Evolutionary conservation across 2,113 vertebrate genomes (phyloP), one percentile per base, ranked within the genome.

Genomic region (Malurus melanocephalus): DNA sequence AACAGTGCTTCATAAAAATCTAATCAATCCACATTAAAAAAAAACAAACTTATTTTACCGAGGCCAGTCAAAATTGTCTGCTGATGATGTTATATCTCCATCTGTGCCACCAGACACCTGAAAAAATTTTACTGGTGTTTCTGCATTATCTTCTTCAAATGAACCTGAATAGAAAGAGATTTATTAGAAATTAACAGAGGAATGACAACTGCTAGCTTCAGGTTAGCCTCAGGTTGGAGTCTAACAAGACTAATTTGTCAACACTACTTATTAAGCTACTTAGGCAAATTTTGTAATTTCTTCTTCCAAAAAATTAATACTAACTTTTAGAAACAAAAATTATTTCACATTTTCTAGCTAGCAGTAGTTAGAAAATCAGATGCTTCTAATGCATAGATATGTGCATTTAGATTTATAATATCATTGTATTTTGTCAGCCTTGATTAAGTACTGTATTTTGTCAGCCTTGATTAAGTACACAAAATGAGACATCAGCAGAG

Each of bases 11-110:
- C 27, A n/a, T 13, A 45, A 72, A 69, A 86, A n/a, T 62, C 6
- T 17, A n/a, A 85, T 48, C 11, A 69, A 77, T 9, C 7, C 8
- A 3, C 38, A 59, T 15, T 46, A 51, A 76, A 81, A 71, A 43
- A 2, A 42, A 7, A 5, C 55, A 90, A 59, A 20, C 11, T 67
- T 68, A 40, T 88, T 82, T 97, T 94, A 99, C 99, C 99, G 97
- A 13, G 99, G 99, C 99, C 99, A 99, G 90, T 99, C 99, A 94
- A 99, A 99, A 92, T 98, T 98, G 88, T 99, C 99, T 56, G 99
- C 98, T 10, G 99, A 99, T 7, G 98, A 97, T 6, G 98, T 93
- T 96, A 98, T 97, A 84, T 99, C 98, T 96, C 98, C 98, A 91
- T 99, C 99, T 85, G 98, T 97, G 26, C 97, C 98, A 93, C 98